Conservation (phyloP, 2,797 vertebrate species). For the Macropodus opercularis region DNA sequence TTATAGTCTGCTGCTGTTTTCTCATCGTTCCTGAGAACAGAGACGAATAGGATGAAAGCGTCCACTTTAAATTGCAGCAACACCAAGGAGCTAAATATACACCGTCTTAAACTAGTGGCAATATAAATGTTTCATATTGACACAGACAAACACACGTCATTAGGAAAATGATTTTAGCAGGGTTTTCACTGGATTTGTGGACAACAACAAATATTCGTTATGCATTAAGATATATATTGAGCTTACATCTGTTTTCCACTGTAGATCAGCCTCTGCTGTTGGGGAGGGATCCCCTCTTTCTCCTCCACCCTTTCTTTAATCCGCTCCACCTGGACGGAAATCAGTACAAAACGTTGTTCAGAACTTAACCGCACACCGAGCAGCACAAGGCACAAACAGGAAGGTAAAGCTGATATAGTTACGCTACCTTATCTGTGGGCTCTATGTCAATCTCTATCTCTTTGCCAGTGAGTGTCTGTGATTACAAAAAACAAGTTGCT, state of each 20-base stretch:
- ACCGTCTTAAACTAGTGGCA: too few relatives aligned
- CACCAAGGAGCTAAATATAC: too few relatives aligned
- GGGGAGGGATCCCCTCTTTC: slow-evolving; percentile 94
- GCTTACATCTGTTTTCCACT: slow-evolving; percentile 95
- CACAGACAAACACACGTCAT: not conserved
- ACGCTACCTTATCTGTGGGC: slow-evolving; percentile 90
- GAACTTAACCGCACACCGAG: not conserved
- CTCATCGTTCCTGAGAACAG: slow-evolving; percentile 88
- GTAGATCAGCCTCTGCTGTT: slow-evolving; percentile 94
- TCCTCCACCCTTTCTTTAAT: slow-evolving; percentile 96
- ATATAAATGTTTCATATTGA: too few relatives aligned
- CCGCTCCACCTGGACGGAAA: slow-evolving; percentile 86
- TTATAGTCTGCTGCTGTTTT: slow-evolving; percentile 94
- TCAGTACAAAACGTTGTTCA: not conserved
- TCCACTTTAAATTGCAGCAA: too few relatives aligned
- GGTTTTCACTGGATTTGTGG: not conserved
- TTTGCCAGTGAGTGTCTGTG: slow-evolving; percentile 91
- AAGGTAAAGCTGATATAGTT: not conserved
- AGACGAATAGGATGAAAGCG: not conserved
- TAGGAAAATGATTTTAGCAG: not conserved
- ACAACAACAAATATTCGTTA: not conserved
- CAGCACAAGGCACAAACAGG: not conserved
- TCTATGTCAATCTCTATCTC: slow-evolving; percentile 96
- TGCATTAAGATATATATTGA: not conserved
- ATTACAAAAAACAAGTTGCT: not conserved